Percentiles rank a stretch among this genome's conserved stretches.
phyloP scores from a whole-genome alignment of 2,113 vertebrate genomes.

The Promerops cafer region DNA sequence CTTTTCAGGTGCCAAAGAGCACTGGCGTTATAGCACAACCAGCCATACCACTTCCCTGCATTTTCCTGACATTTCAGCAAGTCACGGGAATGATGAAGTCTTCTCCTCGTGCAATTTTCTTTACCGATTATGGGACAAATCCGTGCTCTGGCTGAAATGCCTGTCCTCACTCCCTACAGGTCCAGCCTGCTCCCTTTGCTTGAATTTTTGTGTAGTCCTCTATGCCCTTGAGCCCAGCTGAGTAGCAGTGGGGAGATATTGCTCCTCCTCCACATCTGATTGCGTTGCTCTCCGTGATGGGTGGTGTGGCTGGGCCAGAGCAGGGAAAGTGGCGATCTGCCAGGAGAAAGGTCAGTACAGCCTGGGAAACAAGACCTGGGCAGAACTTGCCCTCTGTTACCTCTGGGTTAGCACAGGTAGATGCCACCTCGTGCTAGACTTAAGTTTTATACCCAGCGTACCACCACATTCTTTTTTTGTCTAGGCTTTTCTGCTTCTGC shows the following conservation, averaged over 20 bases:
- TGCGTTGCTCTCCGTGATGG: not conserved
- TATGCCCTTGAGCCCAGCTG: conserved; percentile 21
- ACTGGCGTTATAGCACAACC: rapidly evolving
- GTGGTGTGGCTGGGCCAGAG: not conserved
- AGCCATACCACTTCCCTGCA: not conserved
- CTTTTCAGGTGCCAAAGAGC: not conserved
- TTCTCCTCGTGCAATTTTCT: not conserved
- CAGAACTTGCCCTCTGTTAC: not conserved
- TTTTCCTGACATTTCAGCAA: not conserved
- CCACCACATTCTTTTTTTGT: not conserved
- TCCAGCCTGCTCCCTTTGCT: not conserved
- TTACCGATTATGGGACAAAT: not conserved
- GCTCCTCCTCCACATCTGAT: conserved; percentile 8
- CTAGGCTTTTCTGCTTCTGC: not conserved
- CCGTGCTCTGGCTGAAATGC: not conserved
- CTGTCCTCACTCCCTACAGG: not conserved
- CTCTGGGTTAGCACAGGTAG: not conserved
- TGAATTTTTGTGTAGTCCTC: not conserved
- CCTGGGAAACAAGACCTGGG: not conserved
- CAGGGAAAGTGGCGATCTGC: not conserved
- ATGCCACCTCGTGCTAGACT: not conserved
- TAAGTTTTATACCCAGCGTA: not conserved
- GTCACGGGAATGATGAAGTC: not conserved
- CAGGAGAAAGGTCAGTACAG: conserved; percentile 34
- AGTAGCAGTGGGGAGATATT: not conserved